Evolutionary conservation across 1,140 invertebrate genomes (phyloP), one percentile per base, ranked within the genome.

Genomic region (Trichomalopsis sarcophagae): DNA sequence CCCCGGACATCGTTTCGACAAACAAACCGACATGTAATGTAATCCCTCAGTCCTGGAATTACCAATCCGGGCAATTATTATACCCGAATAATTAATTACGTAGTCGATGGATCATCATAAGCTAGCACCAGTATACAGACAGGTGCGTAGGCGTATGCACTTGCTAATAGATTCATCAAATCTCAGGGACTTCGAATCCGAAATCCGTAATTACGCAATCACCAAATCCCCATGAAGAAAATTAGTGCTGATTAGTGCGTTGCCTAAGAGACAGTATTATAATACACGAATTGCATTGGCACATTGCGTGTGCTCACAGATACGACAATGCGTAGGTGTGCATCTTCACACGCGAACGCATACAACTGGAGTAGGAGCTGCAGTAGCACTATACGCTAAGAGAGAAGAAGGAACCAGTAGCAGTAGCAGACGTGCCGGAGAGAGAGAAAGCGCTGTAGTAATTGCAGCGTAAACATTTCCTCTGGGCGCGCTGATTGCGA

Each of bases 401-500:
- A 40, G 78, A 27, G 27, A 27, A 68, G 50, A 77, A 55, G 85
- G 86, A 87, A 71, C 9, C 23, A 71, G 23, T 9, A 68, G 66
- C 66, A 27, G 17, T 9, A 17, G 68, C 23, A 71, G 78, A 77
- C 69, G 77, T 77, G 84, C 77, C 69, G 40, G 55, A 47, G 2
- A 17, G 14, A 77, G 69, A 81, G n/a, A 73, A 21, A 79, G 44
- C 23, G 47, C 80, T 84, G 40, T 81, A 73, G 88, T 91, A 91
- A 91, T 91, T 92, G 90, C 90, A 90, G 89, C 87, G 90, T 90
- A 91, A 92, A 92, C 89, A 91, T 91, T 92, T 90, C 86, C 84
- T 85, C 71, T 86, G 36, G 81, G 82, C 85, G 82, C 75, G 87
- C 87, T 91, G 91, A 92, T 92, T 92, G 91, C 91, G 89, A 90